A percentile compares a stretch with the other conserved stretches of the same genome.
Conservation (phyloP, 2,888 invertebrate genomes). For the Malacosoma neustria region DNA sequence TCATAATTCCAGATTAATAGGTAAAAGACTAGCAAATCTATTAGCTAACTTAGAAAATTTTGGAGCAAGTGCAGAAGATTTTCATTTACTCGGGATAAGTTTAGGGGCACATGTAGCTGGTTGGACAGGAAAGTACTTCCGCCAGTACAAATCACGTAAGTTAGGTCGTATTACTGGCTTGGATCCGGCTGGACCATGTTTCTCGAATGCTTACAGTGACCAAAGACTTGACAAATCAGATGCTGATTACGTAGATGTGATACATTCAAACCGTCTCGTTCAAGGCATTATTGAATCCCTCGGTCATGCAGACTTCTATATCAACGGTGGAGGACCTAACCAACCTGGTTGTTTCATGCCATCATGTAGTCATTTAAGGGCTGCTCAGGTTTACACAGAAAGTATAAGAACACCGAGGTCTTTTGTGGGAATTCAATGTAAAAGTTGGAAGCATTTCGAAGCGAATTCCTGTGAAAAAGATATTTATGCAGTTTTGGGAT, state of each 20-base stretch:
- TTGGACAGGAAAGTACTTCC: constrained; percentile 62
- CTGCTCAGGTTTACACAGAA: constrained; percentile 56
- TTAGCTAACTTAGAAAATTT: constrained; percentile 60
- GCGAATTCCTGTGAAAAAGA: constrained; percentile 44
- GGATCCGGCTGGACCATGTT: constrained; percentile 69
- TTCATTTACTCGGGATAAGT: constrained; percentile 75
- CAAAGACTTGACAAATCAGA: constrained; percentile 59
- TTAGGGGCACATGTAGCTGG: constrained; percentile 75
- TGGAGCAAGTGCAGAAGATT: constrained; percentile 56
- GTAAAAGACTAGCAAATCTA: constrained; percentile 67
- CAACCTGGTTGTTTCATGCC: constrained; percentile 80
- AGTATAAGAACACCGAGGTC: constrained; percentile 53
- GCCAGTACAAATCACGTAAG: constrained; percentile 42
- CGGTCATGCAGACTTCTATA: constrained; percentile 84
- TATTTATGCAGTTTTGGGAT: constrained; percentile 52
- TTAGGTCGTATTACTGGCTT: constrained; percentile 64
- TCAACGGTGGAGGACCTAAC: constrained; percentile 80
- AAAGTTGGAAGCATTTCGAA: constrained; percentile 54
- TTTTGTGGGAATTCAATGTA: constrained; percentile 49
- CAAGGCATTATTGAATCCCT: constrained; percentile 71
- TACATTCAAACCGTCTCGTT: constrained; percentile 60
- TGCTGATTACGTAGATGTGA: constrained; percentile 57
- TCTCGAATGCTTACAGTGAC: constrained; percentile 51
- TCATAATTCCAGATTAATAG: constrained; percentile 60
- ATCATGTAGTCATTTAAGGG: constrained; percentile 62